These are phyloP conservation scores for Discoglossus pictus DNA, from an alignment of 2,797 vertebrate genomes.

Conservation along the genomic window DNA sequence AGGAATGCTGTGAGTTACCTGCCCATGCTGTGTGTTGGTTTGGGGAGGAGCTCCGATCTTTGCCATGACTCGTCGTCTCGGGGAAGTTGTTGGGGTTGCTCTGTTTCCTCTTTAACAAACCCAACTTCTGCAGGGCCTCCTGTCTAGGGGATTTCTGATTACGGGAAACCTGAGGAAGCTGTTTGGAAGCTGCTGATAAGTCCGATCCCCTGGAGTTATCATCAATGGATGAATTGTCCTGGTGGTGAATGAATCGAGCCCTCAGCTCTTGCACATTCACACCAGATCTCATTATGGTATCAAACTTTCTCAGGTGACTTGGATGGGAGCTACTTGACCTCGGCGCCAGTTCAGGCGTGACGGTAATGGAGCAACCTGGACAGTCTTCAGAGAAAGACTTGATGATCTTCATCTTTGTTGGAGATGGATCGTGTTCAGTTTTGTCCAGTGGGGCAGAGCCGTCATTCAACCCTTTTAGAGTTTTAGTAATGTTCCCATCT, in stretches of 20 bases:
- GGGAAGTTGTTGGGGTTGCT: conserved; percentile 3
- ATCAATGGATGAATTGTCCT: conserved; percentile 19
- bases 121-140: conserved; percentile 53
- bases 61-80: background rate
- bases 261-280: conserved; percentile 54
- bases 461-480: conserved; percentile 2
- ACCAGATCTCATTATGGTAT: conserved; percentile 53
- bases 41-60: background rate
- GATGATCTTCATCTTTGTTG: conserved; percentile 33
- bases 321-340: conserved; percentile 22
- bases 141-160: conserved; percentile 36
- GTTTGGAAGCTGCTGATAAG: conserved; percentile 14
- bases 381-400: conserved; percentile 41
- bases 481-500: conserved; percentile 12
- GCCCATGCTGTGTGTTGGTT: conserved; percentile 13
- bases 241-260: conserved; percentile 45
- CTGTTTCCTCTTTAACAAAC: conserved; percentile 40
- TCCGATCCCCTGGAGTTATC: conserved; percentile 24
- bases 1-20: background rate
- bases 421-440: background rate
- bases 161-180: background rate
- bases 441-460: background rate
- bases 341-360: conserved; percentile 14
- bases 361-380: conserved; percentile 16
- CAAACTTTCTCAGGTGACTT: conserved; percentile 50